Conservation (phyloP, 92 coral and sea anemone genomes). For the Siderastrea siderea region DNA sequence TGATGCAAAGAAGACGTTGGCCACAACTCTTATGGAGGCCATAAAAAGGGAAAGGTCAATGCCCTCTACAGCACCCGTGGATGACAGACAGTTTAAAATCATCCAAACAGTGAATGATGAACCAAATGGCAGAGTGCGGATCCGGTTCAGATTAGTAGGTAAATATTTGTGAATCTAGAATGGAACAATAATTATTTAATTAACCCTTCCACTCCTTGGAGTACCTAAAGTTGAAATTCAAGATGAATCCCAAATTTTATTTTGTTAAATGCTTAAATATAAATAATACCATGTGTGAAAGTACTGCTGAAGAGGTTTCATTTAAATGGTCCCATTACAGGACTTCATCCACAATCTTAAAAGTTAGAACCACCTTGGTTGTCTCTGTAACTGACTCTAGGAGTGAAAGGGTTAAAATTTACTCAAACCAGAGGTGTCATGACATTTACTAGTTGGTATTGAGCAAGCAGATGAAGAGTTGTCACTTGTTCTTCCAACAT, state of each 20-base stretch:
- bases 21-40: neutral
- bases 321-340: too few relatives aligned
- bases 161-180: neutral
- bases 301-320: too few relatives aligned
- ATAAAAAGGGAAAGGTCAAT: neutral
- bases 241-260: too few relatives aligned
- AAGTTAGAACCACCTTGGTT: too few relatives aligned
- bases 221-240: neutral
- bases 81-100: slow-evolving; percentile 10
- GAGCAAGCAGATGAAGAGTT: neutral
- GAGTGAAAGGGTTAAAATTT: neutral
- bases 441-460: neutral
- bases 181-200: neutral
- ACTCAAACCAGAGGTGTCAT: neutral
- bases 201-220: neutral
- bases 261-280: too few relatives aligned
- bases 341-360: too few relatives aligned
- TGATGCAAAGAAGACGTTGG: slow-evolving; percentile 4
- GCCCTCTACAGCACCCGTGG: neutral
- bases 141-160: slow-evolving; percentile 13
- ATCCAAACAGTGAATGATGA: neutral
- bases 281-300: too few relatives aligned
- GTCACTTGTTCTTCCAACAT: neutral
- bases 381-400: neutral
- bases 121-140: neutral